phyloP scores from a whole-genome alignment of 2,888 invertebrate species.

The Margaritifera margaritifera region DNA sequence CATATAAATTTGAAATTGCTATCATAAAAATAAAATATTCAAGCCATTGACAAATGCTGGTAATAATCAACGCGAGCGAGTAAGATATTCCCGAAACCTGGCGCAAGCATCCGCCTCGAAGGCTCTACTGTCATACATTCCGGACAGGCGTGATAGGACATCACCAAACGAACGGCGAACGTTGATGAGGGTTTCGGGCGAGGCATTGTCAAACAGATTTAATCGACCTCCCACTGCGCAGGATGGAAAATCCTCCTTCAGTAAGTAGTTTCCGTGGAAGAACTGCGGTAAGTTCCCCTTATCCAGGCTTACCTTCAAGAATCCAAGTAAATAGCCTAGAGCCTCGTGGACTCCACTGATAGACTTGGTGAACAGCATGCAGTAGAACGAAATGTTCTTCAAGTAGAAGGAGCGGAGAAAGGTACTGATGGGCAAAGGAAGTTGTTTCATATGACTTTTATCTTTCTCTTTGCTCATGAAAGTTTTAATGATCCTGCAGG shows the following conservation, averaged over 20 bases:
- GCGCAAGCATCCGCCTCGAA: no score
- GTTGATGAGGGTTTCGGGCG: no score
- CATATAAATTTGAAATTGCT: no score
- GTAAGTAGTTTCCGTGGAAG: conserved; percentile 17
- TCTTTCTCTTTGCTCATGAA: conserved; percentile 1
- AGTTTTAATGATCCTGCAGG: conserved; percentile 41
- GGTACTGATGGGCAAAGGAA: conserved; percentile 17
- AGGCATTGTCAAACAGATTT: no score
- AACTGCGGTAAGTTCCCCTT: conserved; percentile 26
- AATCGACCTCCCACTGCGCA: no score
- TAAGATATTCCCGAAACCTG: no score
- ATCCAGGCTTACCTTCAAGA: conserved; percentile 15
- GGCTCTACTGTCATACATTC: no score
- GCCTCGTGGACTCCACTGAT: conserved; percentile 21
- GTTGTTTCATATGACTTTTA: neutral
- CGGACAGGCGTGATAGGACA: no score
- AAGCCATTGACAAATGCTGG: no score
- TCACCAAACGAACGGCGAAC: no score
- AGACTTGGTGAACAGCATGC: conserved; percentile 10
- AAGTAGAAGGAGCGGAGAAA: conserved; percentile 35
- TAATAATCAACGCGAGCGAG: no score
- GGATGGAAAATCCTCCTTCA: neutral
- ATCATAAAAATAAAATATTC: no score
- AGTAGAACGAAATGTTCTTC: conserved; percentile 35
- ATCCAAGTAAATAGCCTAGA: conserved; percentile 21